phyloP scores from a whole-genome alignment of 1,140 invertebrate species.

The Macrocentrus cingulum region DNA sequence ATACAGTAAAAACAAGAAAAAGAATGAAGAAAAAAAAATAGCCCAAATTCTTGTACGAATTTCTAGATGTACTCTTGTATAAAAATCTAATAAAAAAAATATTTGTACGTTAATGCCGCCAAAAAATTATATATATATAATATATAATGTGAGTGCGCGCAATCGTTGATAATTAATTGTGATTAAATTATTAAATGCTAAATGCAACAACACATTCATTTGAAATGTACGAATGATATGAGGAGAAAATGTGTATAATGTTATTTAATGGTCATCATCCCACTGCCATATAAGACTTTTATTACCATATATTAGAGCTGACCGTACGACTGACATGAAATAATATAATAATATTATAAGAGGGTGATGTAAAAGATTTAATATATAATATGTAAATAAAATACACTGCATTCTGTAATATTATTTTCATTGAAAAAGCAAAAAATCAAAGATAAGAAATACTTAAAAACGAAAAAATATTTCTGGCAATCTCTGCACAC shows the following conservation, averaged over 20 bases:
- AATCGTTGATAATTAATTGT: conserved; percentile 4
- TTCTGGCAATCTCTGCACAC: no score
- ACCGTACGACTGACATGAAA: conserved; percentile 7
- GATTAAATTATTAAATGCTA: conserved; percentile 6
- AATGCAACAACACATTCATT: no score
- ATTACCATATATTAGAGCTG: conserved; percentile 3
- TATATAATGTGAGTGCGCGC: not conserved
- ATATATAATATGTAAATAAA: no score
- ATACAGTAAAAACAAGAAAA: not conserved
- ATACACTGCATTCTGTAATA: no score
- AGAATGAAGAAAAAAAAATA: not conserved
- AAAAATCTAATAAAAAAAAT: not conserved
- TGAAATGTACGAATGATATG: conserved; percentile 10
- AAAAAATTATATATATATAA: no score
- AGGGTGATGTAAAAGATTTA: not conserved
- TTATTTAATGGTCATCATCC: conserved; percentile 14
- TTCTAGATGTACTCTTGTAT: not conserved
- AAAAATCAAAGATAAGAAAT: no score
- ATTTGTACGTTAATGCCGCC: no score
- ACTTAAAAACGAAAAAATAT: no score
- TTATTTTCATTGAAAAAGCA: no score
- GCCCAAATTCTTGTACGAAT: conserved; percentile 1
- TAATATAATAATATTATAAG: not conserved
- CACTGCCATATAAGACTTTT: conserved; percentile 23
- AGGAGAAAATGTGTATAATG: not conserved